Percentiles rank a stretch among this genome's conserved stretches.
phyloP scores from a whole-genome alignment of 2,113 vertebrate genomes.

The Enhydra lutris region DNA sequence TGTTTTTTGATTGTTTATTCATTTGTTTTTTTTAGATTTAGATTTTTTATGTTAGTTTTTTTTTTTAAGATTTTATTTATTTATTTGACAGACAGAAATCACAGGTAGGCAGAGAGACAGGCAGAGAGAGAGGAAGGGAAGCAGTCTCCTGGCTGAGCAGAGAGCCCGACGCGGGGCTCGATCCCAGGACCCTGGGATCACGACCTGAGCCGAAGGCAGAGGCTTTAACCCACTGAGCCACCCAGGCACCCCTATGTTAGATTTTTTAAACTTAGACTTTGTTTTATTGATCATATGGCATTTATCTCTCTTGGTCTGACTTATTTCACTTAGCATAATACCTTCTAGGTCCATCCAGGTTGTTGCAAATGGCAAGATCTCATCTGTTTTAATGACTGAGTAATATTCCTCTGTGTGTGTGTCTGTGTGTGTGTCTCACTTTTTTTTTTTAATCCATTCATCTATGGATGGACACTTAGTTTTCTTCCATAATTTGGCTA shows the following conservation, averaged over 20 bases:
- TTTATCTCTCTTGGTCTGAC: neutral
- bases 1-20: neutral
- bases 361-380: neutral
- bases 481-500: neutral
- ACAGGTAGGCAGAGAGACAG: no score
- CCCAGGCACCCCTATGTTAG: neutral
- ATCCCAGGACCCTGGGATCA: no score
- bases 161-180: no score
- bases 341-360: neutral
- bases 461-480: neutral
- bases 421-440: neutral
- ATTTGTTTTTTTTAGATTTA: neutral
- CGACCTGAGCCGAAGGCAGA: no score
- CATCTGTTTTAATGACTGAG: neutral
- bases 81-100: no score
- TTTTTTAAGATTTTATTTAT: no score
- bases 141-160: no score
- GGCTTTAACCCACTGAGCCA: no score
- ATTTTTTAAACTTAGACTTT: neutral
- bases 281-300: neutral
- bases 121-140: no score
- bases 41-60: neutral
- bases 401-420: neutral
- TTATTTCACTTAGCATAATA: neutral
- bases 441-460: neutral